phyloP scores from a whole-genome alignment of 2,797 vertebrate species.

The Bothrops alternatus region DNA sequence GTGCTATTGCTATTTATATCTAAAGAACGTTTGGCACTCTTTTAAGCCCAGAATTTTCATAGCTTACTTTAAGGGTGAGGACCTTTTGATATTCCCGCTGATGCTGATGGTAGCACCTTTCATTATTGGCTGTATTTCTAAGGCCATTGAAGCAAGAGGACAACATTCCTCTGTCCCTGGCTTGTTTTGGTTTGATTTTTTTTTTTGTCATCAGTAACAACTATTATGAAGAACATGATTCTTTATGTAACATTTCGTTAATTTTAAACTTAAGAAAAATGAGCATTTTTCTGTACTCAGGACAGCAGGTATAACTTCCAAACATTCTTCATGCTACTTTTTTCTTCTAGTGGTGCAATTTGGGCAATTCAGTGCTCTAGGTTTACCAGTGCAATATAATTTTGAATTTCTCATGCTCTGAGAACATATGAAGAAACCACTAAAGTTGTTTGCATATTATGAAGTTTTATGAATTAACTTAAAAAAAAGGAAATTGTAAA shows the following conservation, averaged over 20 bases:
- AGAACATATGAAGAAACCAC: slow-evolving; percentile 7
- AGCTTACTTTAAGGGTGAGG: neutral
- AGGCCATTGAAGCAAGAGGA: neutral
- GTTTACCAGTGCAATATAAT: slow-evolving; percentile 26
- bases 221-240: neutral
- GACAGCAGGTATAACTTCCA: rapidly evolving
- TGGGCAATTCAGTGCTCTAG: neutral
- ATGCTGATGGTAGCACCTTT: neutral
- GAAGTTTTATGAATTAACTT: neutral
- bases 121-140: neutral
- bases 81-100: neutral
- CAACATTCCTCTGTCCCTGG: neutral
- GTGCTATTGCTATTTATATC: neutral
- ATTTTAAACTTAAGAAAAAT: slow-evolving; percentile 2
- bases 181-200: neutral
- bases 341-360: neutral
- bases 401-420: slow-evolving; percentile 3
- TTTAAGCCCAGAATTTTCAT: neutral
- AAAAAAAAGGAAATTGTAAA: slow-evolving; percentile 33
- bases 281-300: slow-evolving; percentile 5
- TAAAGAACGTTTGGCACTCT: neutral
- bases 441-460: slow-evolving; percentile 8
- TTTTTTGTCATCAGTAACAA: neutral
- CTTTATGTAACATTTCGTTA: slow-evolving; percentile 4
- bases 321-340: neutral